Conservation (phyloP, 1,140 invertebrate genomes). For the Diuraphis noxia region DNA sequence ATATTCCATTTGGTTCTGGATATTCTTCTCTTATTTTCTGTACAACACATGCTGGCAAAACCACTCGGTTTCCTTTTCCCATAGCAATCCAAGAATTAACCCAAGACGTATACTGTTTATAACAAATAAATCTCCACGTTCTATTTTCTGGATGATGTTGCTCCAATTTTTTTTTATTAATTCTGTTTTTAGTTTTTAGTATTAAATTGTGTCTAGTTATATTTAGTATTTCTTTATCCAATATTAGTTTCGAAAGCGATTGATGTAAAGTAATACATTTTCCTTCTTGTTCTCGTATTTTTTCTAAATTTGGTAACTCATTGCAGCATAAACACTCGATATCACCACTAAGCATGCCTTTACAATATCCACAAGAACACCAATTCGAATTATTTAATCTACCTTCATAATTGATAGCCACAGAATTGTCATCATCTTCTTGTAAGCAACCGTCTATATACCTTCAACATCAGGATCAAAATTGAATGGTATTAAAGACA, state of each 20-base stretch:
- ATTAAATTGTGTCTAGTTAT: not conserved
- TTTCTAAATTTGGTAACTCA: not conserved
- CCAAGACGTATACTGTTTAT: not conserved
- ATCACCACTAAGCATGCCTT: not conserved
- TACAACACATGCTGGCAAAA: not conserved
- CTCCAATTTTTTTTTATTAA: not conserved
- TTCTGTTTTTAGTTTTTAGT: not conserved
- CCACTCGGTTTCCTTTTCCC: not conserved
- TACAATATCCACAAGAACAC: not conserved
- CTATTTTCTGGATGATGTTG: not conserved
- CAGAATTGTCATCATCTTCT: not conserved
- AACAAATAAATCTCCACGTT: not conserved
- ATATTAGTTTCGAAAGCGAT: not conserved
- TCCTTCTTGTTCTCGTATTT: not conserved
- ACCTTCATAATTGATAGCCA: not conserved
- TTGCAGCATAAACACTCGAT: not conserved
- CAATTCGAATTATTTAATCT: not conserved
- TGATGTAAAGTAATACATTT: slow-evolving; percentile 13
- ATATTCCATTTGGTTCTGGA: not conserved
- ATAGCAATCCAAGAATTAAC: not conserved
- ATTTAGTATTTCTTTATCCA: not conserved
- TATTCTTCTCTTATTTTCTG: not conserved
- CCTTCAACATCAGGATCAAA: not conserved
- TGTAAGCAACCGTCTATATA: not conserved
- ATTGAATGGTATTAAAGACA: not conserved